Base-by-base conservation (phyloP, 2,888 invertebrate species). In the Caenorhabditis parvicauda region DNA sequence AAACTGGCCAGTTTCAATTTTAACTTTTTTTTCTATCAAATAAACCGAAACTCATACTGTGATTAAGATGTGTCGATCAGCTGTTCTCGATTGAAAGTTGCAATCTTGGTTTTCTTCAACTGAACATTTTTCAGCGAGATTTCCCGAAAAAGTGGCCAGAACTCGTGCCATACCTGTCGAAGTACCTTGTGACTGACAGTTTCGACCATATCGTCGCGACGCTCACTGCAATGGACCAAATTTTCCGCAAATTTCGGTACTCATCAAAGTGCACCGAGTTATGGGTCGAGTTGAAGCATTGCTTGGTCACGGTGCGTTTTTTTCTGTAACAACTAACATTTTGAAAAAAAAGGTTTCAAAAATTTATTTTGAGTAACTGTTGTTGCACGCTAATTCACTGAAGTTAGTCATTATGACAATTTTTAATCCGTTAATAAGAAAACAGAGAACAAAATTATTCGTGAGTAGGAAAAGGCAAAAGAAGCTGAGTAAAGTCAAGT, bases 71-170 rank as follows among this genome's bases (percentile, higher is more conserved):
- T 32, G 7, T 41, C 25, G n/a, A 12, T 14, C n/a, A n/a, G 35
- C 35, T 35, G 35, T 14, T 35, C 12, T 35, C n/a, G 35, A 35
- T 14, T 14, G 12, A 35, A 35, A 35, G n/a, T n/a, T n/a, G n/a
- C n/a, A n/a, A n/a, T n/a, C n/a, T 32, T n/a, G n/a, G n/a, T n/a
- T n/a, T n/a, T n/a, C n/a, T n/a, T n/a, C n/a, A n/a, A n/a, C n/a
- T n/a, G 14, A 27, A 32, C 14, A 44, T 9, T 47, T 38, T 60
- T 19, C 89, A 89, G 80, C 88, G 90, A 74, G 98, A 98, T 84
- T 99, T 98, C 82, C 98, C 98, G 0, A 88, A 89, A 62, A 91
- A 92, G 82, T 98, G 98, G 98, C 92, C 91, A 0, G 88, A 89
- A 65, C 86, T 99, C 1, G 89, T 98, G 25, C 87, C 89, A 32